phyloP scores from a whole-genome alignment of 2,113 vertebrate species.

The Hydropotes inermis region DNA sequence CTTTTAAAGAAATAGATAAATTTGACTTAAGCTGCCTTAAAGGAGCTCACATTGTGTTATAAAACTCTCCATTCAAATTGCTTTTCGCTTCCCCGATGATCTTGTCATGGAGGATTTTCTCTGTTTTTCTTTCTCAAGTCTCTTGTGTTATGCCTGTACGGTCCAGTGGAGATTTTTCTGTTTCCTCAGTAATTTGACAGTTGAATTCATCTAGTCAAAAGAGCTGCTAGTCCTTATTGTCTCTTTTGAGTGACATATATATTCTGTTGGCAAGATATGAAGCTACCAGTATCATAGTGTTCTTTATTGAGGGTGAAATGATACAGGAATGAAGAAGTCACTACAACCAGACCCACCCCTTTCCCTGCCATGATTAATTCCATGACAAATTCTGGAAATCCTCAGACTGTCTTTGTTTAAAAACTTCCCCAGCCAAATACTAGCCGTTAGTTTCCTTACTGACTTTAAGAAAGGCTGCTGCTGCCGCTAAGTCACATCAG shows the following conservation, averaged over 20 bases:
- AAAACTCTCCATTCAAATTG: background rate
- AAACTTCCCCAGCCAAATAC: background rate
- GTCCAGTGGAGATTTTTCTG: conserved; percentile 26
- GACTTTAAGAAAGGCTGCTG: background rate
- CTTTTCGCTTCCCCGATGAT: background rate
- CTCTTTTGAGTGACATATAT: conserved; percentile 2
- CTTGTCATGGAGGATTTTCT: conserved; percentile 2
- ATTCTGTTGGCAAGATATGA: background rate
- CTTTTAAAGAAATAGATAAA: background rate
- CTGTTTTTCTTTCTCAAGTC: background rate
- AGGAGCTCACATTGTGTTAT: background rate
- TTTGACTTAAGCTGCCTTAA: background rate
- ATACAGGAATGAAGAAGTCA: background rate
- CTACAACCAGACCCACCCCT: background rate
- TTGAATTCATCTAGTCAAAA: conserved; percentile 12
- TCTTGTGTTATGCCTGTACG: background rate
- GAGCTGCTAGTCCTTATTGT: background rate
- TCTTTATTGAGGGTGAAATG: background rate
- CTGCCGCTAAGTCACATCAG: no score
- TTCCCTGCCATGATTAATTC: background rate
- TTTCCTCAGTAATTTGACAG: conserved; percentile 18
- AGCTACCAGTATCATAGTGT: background rate
- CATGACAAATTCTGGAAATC: background rate
- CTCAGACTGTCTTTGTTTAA: background rate
- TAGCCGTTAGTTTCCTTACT: background rate